Conservation (phyloP, 1,140 invertebrate genomes). For the Drosophila pectinifera region DNA sequence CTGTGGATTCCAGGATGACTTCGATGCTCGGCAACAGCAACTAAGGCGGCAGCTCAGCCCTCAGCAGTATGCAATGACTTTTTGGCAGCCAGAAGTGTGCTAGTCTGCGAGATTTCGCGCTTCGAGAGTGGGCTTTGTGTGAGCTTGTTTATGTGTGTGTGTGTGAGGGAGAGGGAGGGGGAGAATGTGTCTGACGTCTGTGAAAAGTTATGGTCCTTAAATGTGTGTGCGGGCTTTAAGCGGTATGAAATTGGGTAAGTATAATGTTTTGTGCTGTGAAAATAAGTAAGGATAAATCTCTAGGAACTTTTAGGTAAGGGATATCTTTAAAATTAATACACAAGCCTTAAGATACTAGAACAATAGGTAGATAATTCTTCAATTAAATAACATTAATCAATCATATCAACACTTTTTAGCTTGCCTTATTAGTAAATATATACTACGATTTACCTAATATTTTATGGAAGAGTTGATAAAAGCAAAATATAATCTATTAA, state of each 20-base stretch:
- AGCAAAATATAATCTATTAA: too few relatives aligned
- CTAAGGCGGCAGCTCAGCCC: slow-evolving; percentile 3
- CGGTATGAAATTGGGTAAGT: slow-evolving; percentile 6
- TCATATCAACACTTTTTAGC: too few relatives aligned
- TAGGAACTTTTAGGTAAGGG: too few relatives aligned
- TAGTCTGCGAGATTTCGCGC: slow-evolving; percentile 14
- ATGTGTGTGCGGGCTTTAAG: not conserved
- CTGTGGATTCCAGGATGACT: slow-evolving; percentile 14
- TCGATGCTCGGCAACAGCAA: slow-evolving; percentile 28
- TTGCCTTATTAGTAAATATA: too few relatives aligned
- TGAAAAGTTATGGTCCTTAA: slow-evolving; percentile 4
- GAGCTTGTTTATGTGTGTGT: not conserved
- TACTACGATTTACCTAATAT: too few relatives aligned
- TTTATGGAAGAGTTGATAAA: too few relatives aligned
- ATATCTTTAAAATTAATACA: too few relatives aligned
- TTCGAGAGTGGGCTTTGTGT: slow-evolving; percentile 5
- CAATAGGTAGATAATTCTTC: too few relatives aligned
- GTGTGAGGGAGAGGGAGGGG: not conserved
- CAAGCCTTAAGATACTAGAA: too few relatives aligned
- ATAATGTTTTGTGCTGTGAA: not conserved
- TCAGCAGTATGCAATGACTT: slow-evolving; percentile 19
- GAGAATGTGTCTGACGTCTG: slow-evolving; percentile 7
- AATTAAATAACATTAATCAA: too few relatives aligned
- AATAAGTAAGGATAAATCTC: too few relatives aligned
- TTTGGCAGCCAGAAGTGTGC: slow-evolving; percentile 12